Percentiles rank a stretch among this genome's conserved stretches.
Evolutionary conservation across 2,888 invertebrate genomes (phyloP).

Genomic region (Apodemia mormo): DNA sequence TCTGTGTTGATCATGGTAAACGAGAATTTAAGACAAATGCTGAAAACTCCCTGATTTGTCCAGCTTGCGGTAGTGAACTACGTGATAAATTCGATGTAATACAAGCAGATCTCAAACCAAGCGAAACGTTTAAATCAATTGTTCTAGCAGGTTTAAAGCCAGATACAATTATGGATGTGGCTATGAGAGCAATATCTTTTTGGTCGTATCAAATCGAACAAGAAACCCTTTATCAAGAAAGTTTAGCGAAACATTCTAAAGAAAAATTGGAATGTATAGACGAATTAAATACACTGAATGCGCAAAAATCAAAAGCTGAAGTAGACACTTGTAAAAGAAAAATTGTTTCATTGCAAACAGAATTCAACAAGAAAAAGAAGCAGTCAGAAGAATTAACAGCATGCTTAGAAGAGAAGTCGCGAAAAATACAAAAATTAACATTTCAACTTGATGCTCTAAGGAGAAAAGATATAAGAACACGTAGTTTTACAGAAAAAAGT

Average conservation of each 20-base stretch:
- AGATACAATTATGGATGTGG: conserved; percentile 78
- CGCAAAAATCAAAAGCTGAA: conserved; percentile 74
- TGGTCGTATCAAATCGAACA: conserved; percentile 80
- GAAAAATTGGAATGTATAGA: conserved; percentile 73
- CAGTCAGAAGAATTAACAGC: conserved; percentile 71
- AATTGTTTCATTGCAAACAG: conserved; percentile 63
- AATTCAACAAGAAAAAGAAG: conserved; percentile 68
- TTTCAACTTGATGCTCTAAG: conserved; percentile 70
- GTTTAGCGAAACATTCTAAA: conserved; percentile 67
- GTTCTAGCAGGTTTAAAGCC: conserved; percentile 78
- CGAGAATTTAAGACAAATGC: conserved; percentile 70
- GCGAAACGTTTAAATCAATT: conserved; percentile 77
- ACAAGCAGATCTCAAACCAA: conserved; percentile 75
- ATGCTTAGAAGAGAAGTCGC: conserved; percentile 65
- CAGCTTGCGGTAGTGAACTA: conserved; percentile 74
- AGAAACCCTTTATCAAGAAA: conserved; percentile 75
- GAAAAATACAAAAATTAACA: conserved; percentile 73
- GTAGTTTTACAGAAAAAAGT: conserved; percentile 49
- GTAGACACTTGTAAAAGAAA: conserved; percentile 73
- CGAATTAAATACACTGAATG: conserved; percentile 67
- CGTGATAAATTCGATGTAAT: conserved; percentile 78
- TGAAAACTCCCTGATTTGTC: conserved; percentile 71
- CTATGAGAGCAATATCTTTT: conserved; percentile 79
- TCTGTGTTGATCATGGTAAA: conserved; percentile 79
- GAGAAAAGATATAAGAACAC: conserved; percentile 61